Evolutionary conservation across 2,113 vertebrate species (phyloP).

Genomic region (Epinephelus moara): DNA sequence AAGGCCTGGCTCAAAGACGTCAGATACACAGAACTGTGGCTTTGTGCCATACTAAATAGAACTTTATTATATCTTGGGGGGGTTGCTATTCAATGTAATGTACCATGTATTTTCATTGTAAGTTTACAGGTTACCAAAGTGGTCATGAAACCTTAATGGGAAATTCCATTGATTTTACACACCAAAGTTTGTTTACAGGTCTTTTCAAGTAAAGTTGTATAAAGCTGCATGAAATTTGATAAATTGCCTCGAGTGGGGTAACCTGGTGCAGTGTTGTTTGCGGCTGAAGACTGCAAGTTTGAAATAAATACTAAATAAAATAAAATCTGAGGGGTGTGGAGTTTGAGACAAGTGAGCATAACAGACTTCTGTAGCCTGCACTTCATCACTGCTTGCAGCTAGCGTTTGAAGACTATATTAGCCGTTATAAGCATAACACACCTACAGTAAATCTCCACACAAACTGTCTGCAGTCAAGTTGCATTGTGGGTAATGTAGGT

Average conservation of each 20-base stretch:
- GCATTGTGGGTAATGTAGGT: neutral
- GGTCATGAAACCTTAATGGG: no score
- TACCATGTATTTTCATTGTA: neutral
- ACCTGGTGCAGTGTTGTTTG: no score
- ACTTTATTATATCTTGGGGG: no score
- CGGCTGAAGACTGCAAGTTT: no score
- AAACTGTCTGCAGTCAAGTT: neutral
- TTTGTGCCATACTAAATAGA: conserved; percentile 21
- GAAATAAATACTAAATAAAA: no score
- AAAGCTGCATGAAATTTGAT: no score
- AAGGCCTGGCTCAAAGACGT: neutral
- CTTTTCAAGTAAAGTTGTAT: no score
- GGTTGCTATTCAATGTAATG: neutral
- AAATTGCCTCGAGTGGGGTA: no score
- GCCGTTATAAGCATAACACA: neutral
- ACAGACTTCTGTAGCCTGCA: neutral
- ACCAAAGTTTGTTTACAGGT: neutral
- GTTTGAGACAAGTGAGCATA: no score
- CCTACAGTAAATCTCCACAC: neutral
- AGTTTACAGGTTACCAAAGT: neutral
- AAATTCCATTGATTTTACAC: no score
- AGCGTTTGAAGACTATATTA: neutral
- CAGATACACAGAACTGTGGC: neutral
- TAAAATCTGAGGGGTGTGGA: no score
- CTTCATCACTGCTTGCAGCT: neutral